Percentiles rank a stretch among this genome's conserved stretches.
Conservation (phyloP, 2,797 vertebrate species). For the Thalassophryne amazonica region DNA sequence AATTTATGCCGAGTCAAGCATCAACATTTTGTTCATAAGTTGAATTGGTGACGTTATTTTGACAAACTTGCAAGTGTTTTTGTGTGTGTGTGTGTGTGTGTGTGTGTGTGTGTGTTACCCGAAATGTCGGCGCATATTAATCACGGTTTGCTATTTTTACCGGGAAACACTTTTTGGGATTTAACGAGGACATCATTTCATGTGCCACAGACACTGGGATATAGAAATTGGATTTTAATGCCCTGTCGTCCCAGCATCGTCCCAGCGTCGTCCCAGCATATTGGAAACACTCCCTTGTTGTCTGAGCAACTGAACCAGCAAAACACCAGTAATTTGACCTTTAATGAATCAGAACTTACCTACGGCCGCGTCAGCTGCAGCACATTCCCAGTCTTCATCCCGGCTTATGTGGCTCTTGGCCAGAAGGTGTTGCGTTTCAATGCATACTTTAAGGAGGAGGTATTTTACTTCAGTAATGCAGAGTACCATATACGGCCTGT, state of each 20-base stretch:
- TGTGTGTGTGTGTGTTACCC: too few relatives aligned
- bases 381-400: slow-evolving; percentile 75
- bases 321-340: slow-evolving; percentile 75
- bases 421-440: slow-evolving; percentile 93
- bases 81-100: too few relatives aligned
- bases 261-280: too few relatives aligned
- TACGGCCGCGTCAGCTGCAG: slow-evolving; percentile 58
- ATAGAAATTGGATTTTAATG: slow-evolving; percentile 83
- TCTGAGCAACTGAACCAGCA: slow-evolving; percentile 78
- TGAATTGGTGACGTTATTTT: too few relatives aligned
- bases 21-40: too few relatives aligned
- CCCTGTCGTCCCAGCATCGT: slow-evolving; percentile 73
- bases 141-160: slow-evolving; percentile 83
- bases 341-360: slow-evolving; percentile 56
- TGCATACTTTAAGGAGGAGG: slow-evolving; percentile 86
- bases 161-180: slow-evolving; percentile 83
- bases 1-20: too few relatives aligned
- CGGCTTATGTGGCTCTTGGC: slow-evolving; percentile 87
- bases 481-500: slow-evolving; percentile 82
- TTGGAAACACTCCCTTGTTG: slow-evolving; percentile 78
- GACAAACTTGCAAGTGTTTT: too few relatives aligned
- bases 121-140: slow-evolving; percentile 73
- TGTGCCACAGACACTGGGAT: slow-evolving; percentile 84
- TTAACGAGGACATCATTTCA: slow-evolving; percentile 79
- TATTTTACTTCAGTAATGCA: slow-evolving; percentile 78